These are phyloP conservation scores for Drosophila ustulata DNA, from an alignment of 2,888 invertebrate species.

Conservation along the genomic window DNA sequence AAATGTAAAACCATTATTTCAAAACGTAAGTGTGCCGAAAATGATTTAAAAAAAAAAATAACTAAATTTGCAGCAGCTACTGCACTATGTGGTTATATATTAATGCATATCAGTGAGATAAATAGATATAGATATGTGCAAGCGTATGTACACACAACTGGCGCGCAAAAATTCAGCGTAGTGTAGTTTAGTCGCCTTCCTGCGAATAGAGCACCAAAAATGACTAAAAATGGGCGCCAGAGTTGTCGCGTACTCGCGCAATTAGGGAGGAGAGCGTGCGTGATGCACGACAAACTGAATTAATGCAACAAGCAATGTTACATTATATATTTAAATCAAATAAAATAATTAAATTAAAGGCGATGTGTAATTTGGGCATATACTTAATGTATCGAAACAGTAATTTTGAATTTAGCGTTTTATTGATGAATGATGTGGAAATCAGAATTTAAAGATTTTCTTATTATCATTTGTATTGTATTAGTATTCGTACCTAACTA, in stretches of 20 bases:
- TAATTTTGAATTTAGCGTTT: too few species aligned
- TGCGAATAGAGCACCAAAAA: constrained; percentile 61
- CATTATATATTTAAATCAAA: too few species aligned
- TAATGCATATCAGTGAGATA: constrained; percentile 19
- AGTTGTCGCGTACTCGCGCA: constrained; percentile 57
- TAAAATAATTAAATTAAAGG: too few species aligned
- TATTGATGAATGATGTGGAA: too few species aligned
- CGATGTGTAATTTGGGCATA: too few species aligned
- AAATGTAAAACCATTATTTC: constrained; percentile 43
- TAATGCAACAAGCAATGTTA: too few species aligned
- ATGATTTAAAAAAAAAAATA: not conserved
- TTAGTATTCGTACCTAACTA: too few species aligned
- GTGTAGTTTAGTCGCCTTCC: constrained; percentile 4
- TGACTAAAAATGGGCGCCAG: constrained; percentile 74
- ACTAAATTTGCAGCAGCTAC: constrained; percentile 6
- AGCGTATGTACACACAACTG: constrained; percentile 53
- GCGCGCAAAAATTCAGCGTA: constrained; percentile 68
- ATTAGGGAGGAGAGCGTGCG: too few species aligned
- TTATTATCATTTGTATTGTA: too few species aligned
- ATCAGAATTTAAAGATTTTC: too few species aligned
- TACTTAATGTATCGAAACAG: too few species aligned
- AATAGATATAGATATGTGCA: constrained; percentile 33
- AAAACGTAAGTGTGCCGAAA: constrained; percentile 48
- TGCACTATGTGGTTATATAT: constrained; percentile 38
- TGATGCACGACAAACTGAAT: too few species aligned